A percentile compares a stretch with the other conserved stretches of the same genome.
Conservation (phyloP, 1,140 invertebrate genomes). For the Helicoverpa armigera region DNA sequence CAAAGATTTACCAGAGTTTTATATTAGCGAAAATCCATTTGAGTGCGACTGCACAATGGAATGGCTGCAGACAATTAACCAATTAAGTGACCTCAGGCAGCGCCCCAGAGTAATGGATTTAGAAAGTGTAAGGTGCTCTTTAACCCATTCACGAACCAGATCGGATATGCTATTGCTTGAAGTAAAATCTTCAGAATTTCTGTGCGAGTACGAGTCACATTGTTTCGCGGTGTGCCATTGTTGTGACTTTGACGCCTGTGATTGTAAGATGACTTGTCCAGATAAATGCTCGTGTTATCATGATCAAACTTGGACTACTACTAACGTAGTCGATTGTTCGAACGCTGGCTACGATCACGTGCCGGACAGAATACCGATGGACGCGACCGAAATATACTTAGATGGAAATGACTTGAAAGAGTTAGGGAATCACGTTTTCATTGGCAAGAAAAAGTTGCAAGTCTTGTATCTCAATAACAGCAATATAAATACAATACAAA, state of each 20-base stretch:
- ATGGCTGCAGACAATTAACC: conserved; percentile 93
- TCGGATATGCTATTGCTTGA: conserved; percentile 91
- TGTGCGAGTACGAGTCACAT: conserved; percentile 95
- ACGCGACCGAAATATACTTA: conserved; percentile 95
- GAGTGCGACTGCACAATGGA: conserved; percentile 95
- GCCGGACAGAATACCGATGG: conserved; percentile 95
- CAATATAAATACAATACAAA: conserved; percentile 92
- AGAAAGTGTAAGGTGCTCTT: conserved; percentile 93
- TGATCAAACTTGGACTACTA: conserved; percentile 95
- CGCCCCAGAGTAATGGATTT: conserved; percentile 95
- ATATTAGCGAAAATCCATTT: conserved; percentile 93
- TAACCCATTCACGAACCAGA: conserved; percentile 91
- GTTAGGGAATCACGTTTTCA: conserved; percentile 94
- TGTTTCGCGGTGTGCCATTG: conserved; percentile 96
- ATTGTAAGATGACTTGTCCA: conserved; percentile 97
- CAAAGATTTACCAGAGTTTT: conserved; percentile 91
- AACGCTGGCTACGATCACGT: conserved; percentile 90
- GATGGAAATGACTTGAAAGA: conserved; percentile 95
- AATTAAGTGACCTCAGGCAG: conserved; percentile 90
- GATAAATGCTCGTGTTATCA: conserved; percentile 95
- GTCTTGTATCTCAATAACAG: conserved; percentile 94
- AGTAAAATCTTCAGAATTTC: conserved; percentile 93
- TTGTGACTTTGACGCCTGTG: conserved; percentile 96
- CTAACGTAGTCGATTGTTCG: conserved; percentile 96
- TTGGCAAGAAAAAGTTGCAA: conserved; percentile 94